Evolutionary conservation across 2,113 vertebrate genomes (phyloP).

Genomic region (Grammomys surdaster): DNA sequence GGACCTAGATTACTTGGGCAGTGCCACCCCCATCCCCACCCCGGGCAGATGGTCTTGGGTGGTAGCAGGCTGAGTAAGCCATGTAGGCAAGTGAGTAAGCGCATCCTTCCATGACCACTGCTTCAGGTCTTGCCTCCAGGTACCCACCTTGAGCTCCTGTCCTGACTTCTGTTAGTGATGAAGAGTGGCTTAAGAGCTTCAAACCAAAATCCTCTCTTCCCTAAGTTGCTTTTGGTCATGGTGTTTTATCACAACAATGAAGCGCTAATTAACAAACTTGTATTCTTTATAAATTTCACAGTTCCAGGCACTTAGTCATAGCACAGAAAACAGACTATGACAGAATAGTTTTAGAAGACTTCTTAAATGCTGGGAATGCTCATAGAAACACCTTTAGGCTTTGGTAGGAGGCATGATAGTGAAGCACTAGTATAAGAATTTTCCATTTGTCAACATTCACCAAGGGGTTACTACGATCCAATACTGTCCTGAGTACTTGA

Average conservation of each 20-base stretch:
- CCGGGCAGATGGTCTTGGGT: background rate
- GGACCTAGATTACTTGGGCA: background rate
- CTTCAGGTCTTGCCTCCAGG: background rate
- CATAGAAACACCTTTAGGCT: background rate
- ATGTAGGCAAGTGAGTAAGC: background rate
- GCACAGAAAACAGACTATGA: background rate
- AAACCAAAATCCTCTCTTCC: background rate
- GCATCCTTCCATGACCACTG: background rate
- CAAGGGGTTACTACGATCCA: fast-evolving
- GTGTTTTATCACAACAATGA: background rate
- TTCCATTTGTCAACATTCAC: background rate
- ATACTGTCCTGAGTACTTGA: background rate
- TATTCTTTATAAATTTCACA: background rate
- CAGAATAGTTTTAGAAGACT: background rate
- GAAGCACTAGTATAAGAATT: background rate
- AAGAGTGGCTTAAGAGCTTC: background rate
- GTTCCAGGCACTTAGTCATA: background rate
- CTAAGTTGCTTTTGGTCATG: background rate
- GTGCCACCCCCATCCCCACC: background rate
- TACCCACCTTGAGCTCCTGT: background rate
- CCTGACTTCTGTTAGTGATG: background rate
- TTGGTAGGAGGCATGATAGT: background rate
- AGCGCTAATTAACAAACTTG: background rate
- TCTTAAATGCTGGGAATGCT: background rate
- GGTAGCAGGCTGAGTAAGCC: background rate